Base-by-base conservation (phyloP, 2,797 vertebrate species). In the Tokudaia muenninki region DNA sequence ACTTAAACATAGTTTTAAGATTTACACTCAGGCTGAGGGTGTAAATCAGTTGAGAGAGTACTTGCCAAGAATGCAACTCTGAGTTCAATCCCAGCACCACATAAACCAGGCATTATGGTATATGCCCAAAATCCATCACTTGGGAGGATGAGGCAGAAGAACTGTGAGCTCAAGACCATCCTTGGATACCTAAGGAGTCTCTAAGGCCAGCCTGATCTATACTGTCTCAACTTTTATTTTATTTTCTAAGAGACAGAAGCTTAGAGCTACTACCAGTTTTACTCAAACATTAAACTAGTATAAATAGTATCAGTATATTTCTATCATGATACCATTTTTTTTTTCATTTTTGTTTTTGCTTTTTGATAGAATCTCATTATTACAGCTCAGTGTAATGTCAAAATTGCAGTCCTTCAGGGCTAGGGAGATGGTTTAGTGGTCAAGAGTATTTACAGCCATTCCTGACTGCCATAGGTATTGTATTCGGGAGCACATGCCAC, bases 1-100 rank as follows among this genome's bases (percentile, higher is more conserved):
- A 81, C 87, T 74, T 5, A 52, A 94, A 67, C 29, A 7, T 88
- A 90, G 86, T 95, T 87, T 95, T 12, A 95, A 95, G 41, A 90
- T 24, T 81, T 78, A 91, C 3, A 90, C 12, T 55, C 34, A 52
- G 9, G 31, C 65, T 37, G 34, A 21, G 26, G 31, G 7, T 52
- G 29, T 24, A 37, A 31, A 65, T 52, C 41, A 12, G 17, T 3
- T 65, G 41, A 65, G 31, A 34, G 59, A 24, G 11, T n/a, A n/a
- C 63, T n/a, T 87, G 63, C 44, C 19, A n/a, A 50, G 61, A 34
- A 67, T 24, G 31, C 3, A 67, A 41, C 17, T 63, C 63, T 67
- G 11, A 52, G 21, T 55, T 87, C 21, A 87, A 16, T 17, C 47
- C 44, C 34, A 16, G 12, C 4, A 3, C 47, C 12, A 26, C 65